Conservation (phyloP, 2,113 vertebrate species). For the Ailuropoda melanoleuca region DNA sequence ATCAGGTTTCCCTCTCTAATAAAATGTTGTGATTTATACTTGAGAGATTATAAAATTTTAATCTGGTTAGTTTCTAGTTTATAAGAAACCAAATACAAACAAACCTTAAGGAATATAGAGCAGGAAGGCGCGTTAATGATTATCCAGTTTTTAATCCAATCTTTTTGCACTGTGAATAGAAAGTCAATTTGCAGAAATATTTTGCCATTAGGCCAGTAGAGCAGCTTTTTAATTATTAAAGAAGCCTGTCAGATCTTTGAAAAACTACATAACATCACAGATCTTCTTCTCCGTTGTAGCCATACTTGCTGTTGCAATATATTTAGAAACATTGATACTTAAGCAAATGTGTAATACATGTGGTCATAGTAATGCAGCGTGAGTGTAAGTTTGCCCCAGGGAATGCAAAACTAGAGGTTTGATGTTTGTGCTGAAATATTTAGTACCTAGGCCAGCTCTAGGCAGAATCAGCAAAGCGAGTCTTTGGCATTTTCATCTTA, state of each 20-base stretch:
- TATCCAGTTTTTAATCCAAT: background rate
- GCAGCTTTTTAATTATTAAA: constrained; percentile 59
- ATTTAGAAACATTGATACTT: constrained; percentile 54
- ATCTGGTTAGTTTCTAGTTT: constrained; percentile 22
- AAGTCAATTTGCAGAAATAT: constrained; percentile 57
- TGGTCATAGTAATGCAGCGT: constrained; percentile 52
- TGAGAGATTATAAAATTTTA: constrained; percentile 9
- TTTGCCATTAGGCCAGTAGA: constrained; percentile 53
- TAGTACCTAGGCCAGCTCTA: constrained; percentile 5
- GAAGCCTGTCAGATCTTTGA: constrained; percentile 42
- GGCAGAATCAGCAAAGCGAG: background rate
- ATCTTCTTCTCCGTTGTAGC: constrained; percentile 48
- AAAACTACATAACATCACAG: background rate
- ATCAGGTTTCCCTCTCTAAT: background rate
- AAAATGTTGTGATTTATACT: background rate
- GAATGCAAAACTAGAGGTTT: background rate
- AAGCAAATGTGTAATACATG: constrained; percentile 58
- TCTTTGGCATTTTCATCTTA: background rate
- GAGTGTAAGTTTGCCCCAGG: constrained; percentile 44
- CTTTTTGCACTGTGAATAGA: constrained; percentile 3
- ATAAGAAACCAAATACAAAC: background rate
- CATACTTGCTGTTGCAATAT: background rate
- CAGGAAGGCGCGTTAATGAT: background rate
- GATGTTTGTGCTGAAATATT: constrained; percentile 63
- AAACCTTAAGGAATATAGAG: background rate